Conservation (phyloP, 2,888 invertebrate genomes). For the Tinea pellionella region DNA sequence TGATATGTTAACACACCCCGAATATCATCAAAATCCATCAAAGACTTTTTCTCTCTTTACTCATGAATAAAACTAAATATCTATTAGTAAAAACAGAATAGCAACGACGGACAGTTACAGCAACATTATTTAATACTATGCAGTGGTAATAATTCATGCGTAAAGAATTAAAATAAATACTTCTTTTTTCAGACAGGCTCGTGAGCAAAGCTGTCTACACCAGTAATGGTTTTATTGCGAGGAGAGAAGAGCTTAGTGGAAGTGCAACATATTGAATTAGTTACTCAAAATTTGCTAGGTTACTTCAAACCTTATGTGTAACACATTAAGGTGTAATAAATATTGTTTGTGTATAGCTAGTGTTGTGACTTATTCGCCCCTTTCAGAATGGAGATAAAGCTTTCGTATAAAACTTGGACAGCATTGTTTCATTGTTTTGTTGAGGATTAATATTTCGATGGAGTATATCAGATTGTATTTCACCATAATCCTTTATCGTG, state of each 20-base stretch:
- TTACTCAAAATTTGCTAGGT: background rate
- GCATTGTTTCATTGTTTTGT: slow-evolving; percentile 8
- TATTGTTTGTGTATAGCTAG: background rate
- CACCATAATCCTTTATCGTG: background rate
- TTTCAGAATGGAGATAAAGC: background rate
- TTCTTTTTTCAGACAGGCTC: background rate
- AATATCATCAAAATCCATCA: too few species aligned
- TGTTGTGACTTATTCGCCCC: background rate
- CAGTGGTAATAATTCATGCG: too few species aligned
- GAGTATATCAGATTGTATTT: background rate
- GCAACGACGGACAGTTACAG: too few species aligned
- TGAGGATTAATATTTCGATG: slow-evolving; percentile 1
- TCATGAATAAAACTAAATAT: too few species aligned
- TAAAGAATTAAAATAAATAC: too few species aligned
- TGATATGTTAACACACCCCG: too few species aligned
- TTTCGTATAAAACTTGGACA: background rate
- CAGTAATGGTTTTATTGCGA: background rate
- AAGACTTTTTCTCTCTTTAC: too few species aligned
- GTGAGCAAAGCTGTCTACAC: background rate
- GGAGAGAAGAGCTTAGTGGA: background rate
- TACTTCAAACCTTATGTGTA: background rate
- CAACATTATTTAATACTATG: too few species aligned
- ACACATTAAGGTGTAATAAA: too few species aligned
- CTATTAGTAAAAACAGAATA: too few species aligned
- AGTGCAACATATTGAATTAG: background rate